phyloP scores from a whole-genome alignment of 2,797 vertebrate genomes.

The Orestias chungarensis region DNA sequence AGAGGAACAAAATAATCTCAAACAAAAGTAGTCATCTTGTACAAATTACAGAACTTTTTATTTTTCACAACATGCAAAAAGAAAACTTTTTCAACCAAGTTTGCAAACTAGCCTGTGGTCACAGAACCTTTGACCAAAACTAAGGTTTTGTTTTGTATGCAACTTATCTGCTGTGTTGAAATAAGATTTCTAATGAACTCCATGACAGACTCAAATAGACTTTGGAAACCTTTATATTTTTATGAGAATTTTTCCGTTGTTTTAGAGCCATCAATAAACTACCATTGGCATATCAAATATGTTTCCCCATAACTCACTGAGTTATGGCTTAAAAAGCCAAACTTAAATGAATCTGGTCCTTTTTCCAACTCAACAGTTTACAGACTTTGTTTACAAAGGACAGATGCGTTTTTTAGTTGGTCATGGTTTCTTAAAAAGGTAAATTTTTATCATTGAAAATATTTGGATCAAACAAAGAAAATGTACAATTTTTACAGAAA shows the following conservation, averaged over 20 bases:
- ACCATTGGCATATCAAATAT: constrained; percentile 16
- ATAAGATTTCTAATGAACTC: too few species aligned
- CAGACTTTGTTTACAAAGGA: not conserved
- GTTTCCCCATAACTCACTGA: not conserved
- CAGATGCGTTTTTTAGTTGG: not conserved
- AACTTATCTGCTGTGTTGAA: too few species aligned
- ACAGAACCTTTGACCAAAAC: too few species aligned
- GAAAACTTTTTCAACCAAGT: not conserved
- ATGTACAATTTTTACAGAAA: constrained; percentile 20
- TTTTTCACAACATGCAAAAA: not conserved
- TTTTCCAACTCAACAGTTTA: constrained; percentile 24
- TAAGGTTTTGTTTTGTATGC: too few species aligned
- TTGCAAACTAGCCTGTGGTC: too few species aligned
- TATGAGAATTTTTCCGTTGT: constrained; percentile 40
- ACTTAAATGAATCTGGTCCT: not conserved
- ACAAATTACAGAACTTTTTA: too few species aligned
- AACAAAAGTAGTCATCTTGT: too few species aligned
- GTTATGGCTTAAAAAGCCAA: too few species aligned
- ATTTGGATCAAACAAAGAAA: not conserved
- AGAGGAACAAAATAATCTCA: too few species aligned
- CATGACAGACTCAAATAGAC: not conserved
- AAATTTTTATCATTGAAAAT: not conserved
- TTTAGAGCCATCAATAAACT: constrained; percentile 22
- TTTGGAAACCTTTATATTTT: constrained; percentile 40
- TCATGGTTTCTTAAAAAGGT: not conserved